Conservation (phyloP, 2,888 invertebrate genomes). For the Drosophila subsilvestris region DNA sequence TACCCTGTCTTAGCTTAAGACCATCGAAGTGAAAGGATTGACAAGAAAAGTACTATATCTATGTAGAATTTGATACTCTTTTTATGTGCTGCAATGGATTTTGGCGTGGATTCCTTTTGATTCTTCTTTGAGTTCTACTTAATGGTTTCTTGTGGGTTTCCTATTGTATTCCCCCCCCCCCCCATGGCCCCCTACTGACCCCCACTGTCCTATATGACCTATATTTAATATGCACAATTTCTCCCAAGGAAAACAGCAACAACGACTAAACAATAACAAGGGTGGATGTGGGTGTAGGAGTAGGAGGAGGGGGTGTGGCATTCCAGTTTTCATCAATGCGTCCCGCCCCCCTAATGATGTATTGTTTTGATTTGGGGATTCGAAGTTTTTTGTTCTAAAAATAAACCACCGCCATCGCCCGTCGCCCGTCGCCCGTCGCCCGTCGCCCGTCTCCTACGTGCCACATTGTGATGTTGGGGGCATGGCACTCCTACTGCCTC, state of each 20-base stretch:
- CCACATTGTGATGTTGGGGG: slow-evolving; percentile 14
- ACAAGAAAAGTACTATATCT: too few species aligned
- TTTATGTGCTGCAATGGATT: too few species aligned
- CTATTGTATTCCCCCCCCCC: too few species aligned
- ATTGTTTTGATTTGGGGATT: slow-evolving; percentile 68
- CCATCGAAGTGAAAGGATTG: too few species aligned
- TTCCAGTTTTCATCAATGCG: slow-evolving; percentile 23
- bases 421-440: background rate
- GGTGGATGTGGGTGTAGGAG: background rate
- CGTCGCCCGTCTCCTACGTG: slow-evolving; percentile 40
- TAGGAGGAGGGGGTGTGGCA: slow-evolving; percentile 11
- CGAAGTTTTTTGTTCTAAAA: slow-evolving; percentile 54
- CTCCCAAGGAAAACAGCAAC: slow-evolving; percentile 40
- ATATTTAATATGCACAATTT: slow-evolving; percentile 74
- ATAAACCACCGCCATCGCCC: slow-evolving; percentile 54
- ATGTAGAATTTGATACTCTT: too few species aligned
- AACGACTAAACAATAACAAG: slow-evolving; percentile 11
- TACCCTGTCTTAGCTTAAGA: slow-evolving; percentile 32
- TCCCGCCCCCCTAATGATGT: slow-evolving; percentile 54
- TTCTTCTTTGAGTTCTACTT: too few species aligned
- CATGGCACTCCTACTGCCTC: background rate
- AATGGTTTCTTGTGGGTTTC: too few species aligned
- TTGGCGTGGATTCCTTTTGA: too few species aligned
- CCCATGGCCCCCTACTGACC: too few species aligned
- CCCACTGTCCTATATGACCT: too few species aligned